Evolutionary conservation across 2,888 invertebrate species (phyloP), one percentile per base, ranked within the genome.

Genomic region (Gryllus longicercus): DNA sequence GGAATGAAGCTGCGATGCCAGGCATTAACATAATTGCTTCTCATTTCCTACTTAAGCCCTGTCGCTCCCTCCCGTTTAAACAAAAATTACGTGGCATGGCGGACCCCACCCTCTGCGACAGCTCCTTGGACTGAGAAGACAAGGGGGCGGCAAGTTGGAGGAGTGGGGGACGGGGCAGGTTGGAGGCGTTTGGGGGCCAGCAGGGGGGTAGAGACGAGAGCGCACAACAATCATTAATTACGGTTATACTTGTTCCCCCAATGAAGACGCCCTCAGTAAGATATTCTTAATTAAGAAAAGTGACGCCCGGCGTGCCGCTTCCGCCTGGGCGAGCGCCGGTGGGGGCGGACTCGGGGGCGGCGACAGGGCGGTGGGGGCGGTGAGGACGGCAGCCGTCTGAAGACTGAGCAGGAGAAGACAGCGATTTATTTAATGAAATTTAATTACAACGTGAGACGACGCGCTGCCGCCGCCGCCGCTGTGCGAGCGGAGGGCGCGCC

Each of bases 201-300:
- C 14, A 21, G 21, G 63, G 16, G 14, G 63, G 63, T 4, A 16
- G n/a, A n/a, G n/a, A 63, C n/a, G 16, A 63, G 63, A 63, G 63
- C 63, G n/a, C 63, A 63, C 63, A 63, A 63, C 63, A 63, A 63
- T 63, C 63, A 63, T 63, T 63, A 14, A 63, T 63, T 63, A 63
- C 63, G 16, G 63, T 63, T 63, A 63, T 63, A 63, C 63, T 63
- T 63, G 63, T 63, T 63, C 63, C 63, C n/a, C 63, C 16, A 63
- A 63, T 63, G 63, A 63, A 63, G 63, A 63, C 63, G 63, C 63
- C 63, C 63, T 63, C 63, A 3, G 16, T 63, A 63, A 63, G 63
- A 63, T 63, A 63, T 63, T 63, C 63, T 63, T 63, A 63, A 63
- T 63, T 63, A 63, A 63, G 63, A 63, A 63, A 63, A 63, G 63